These are phyloP conservation scores for Nematostella vectensis DNA, from an alignment of 92 coral and sea anemone species.

Conservation along the genomic window DNA sequence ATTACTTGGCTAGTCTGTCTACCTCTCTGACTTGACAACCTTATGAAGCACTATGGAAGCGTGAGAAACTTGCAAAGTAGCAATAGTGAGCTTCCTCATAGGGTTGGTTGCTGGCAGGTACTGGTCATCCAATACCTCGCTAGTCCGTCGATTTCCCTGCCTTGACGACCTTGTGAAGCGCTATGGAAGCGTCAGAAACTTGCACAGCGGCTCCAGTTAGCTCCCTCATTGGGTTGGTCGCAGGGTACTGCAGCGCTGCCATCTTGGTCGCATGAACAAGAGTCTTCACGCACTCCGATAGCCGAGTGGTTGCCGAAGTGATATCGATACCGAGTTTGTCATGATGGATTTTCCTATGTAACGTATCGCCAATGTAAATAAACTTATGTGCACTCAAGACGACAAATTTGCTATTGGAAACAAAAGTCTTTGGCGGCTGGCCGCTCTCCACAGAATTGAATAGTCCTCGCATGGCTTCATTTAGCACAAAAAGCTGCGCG, in stretches of 20 bases:
- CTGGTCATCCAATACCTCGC: slow-evolving; percentile 91
- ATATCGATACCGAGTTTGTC: slow-evolving; percentile 44
- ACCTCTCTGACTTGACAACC: slow-evolving; percentile 47
- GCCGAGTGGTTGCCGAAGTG: slow-evolving; percentile 49
- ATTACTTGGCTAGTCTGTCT: no score
- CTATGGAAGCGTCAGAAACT: slow-evolving; percentile 72
- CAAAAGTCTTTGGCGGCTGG: slow-evolving; percentile 84
- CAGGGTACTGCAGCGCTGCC: slow-evolving; percentile 90
- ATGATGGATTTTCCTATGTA: slow-evolving; percentile 56
- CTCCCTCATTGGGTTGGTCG: slow-evolving; percentile 64
- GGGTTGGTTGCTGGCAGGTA: slow-evolving; percentile 75
- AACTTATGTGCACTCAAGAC: slow-evolving; percentile 95
- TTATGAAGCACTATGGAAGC: slow-evolving; percentile 83
- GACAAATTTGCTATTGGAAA: slow-evolving; percentile 90
- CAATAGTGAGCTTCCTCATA: slow-evolving; percentile 71
- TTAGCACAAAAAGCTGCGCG: slow-evolving; percentile 81
- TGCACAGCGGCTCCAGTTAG: slow-evolving; percentile 74
- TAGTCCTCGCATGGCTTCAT: slow-evolving; percentile 86
- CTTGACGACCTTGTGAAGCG: slow-evolving; percentile 70
- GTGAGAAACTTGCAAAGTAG: slow-evolving; percentile 60
- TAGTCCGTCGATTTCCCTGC: no score
- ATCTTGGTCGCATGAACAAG: slow-evolving; percentile 71
- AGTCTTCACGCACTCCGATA: slow-evolving; percentile 61
- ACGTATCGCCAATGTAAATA: slow-evolving; percentile 87
- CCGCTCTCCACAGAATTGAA: slow-evolving; percentile 62